Percentiles rank a stretch among this genome's conserved stretches.
These are phyloP conservation scores for Oncorhynchus gorbuscha DNA, from an alignment of 2,113 vertebrate species.

Conservation along the genomic window DNA sequence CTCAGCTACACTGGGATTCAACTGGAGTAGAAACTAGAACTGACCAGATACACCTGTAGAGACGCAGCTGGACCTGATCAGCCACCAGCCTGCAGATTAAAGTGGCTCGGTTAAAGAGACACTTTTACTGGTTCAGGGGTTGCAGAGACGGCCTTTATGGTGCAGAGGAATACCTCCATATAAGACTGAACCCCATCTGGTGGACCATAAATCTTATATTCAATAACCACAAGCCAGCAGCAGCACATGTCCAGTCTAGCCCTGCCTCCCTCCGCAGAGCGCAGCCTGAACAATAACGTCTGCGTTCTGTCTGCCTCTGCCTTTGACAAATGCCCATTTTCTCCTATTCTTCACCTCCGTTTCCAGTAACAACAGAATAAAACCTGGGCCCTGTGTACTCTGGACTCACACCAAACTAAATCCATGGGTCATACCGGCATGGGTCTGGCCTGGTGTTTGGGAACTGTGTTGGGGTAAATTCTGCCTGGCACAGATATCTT, in stretches of 20 bases:
- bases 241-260: neutral
- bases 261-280: neutral
- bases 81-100: neutral
- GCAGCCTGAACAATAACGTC: conserved; percentile 2
- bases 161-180: neutral
- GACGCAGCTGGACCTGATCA: conserved; percentile 10
- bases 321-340: neutral
- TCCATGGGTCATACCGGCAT: conserved; percentile 7
- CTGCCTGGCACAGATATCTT: neutral
- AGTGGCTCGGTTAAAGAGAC: conserved; percentile 9
- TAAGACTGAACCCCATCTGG: neutral
- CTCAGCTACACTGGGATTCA: neutral
- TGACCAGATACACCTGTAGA: conserved; percentile 6
- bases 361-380: conserved; percentile 32
- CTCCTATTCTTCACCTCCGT: neutral
- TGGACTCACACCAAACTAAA: conserved; percentile 28
- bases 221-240: neutral
- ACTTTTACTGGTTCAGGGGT: neutral
- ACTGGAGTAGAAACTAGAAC: neutral
- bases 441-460: conserved; percentile 16
- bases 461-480: neutral
- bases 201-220: conserved; percentile 11
- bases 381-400: conserved; percentile 17
- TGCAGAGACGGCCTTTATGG: neutral
- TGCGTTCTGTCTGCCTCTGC: conserved; percentile 20